A percentile compares a stretch with the other conserved stretches of the same genome.
phyloP scores from a whole-genome alignment of 2,888 invertebrate genomes.

The Hyalella azteca region DNA sequence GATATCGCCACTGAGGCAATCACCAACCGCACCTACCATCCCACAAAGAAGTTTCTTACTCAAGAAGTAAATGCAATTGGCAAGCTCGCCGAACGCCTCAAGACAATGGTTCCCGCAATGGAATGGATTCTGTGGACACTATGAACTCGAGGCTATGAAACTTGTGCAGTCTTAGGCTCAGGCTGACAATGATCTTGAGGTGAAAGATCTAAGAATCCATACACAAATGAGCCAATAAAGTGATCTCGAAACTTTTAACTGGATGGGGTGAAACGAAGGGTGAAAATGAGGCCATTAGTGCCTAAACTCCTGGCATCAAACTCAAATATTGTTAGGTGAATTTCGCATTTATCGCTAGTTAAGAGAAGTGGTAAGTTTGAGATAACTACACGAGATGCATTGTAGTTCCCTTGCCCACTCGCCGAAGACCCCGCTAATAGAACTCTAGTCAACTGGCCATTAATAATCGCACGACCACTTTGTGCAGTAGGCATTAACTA shows the following conservation, averaged over 20 bases:
- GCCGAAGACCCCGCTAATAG: no score
- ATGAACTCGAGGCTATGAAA: neutral
- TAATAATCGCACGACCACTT: no score
- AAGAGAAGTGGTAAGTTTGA: no score
- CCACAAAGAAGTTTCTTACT: neutral
- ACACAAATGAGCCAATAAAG: no score
- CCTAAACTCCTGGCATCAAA: no score
- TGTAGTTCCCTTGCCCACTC: no score
- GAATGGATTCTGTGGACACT: neutral
- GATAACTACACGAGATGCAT: no score
- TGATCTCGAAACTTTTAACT: neutral
- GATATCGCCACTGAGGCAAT: no score
- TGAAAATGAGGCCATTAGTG: neutral
- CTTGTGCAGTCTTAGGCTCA: neutral
- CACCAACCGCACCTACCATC: neutral
- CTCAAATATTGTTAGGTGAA: no score
- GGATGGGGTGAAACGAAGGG: neutral
- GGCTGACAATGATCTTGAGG: neutral
- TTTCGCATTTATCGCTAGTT: no score
- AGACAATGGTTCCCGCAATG: neutral
- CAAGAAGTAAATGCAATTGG: slow-evolving; percentile 2
- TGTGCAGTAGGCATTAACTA: no score
- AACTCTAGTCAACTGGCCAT: no score
- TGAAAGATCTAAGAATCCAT: neutral
- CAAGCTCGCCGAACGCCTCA: neutral